phyloP scores from a whole-genome alignment of 2,113 vertebrate species.

The Phrynosoma blainvillii region DNA sequence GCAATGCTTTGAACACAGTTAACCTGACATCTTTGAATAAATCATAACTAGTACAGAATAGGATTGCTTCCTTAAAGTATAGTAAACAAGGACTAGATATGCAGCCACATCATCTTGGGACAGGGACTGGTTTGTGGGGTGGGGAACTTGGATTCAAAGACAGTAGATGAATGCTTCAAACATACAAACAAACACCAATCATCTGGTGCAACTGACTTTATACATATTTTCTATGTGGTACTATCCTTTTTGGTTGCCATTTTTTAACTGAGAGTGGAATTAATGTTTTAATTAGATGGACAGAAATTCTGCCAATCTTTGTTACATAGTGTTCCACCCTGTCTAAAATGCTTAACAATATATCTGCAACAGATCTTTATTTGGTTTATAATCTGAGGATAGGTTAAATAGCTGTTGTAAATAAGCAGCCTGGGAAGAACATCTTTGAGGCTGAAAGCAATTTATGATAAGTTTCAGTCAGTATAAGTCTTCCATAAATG shows the following conservation, averaged over 20 bases:
- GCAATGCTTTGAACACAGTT: too few relatives aligned
- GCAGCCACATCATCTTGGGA: neutral
- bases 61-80: neutral
- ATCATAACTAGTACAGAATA: too few relatives aligned
- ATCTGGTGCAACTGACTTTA: neutral
- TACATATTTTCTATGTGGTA: neutral
- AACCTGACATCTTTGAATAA: too few relatives aligned
- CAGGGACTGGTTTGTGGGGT: too few relatives aligned
- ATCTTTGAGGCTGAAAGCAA: neutral
- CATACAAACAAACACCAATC: too few relatives aligned
- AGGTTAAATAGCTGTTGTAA: neutral
- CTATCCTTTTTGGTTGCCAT: neutral
- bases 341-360: neutral
- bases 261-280: neutral
- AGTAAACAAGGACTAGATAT: neutral
- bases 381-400: too few relatives aligned
- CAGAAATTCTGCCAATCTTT: neutral
- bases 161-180: too few relatives aligned
- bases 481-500: neutral
- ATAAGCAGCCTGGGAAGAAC: neutral
- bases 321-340: neutral
- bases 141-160: too few relatives aligned
- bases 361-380: neutral
- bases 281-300: neutral
- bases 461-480: neutral